Conservation (phyloP, 2,888 invertebrate genomes). For the Chrysodeixis includens region DNA sequence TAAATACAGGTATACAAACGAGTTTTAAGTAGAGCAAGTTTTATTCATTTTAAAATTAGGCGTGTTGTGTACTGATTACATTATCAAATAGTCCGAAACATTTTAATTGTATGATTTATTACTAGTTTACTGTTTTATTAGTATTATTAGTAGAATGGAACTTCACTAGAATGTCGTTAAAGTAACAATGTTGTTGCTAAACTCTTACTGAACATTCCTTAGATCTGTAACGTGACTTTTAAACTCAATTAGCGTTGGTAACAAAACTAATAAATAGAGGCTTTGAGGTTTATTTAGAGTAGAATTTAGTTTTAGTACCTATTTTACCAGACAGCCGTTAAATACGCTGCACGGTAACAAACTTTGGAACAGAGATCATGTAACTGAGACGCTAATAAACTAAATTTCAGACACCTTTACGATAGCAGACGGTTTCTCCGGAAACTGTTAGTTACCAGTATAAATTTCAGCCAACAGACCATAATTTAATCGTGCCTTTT, state of each 20-base stretch:
- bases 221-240: background rate
- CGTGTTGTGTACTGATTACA: background rate
- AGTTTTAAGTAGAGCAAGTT: background rate
- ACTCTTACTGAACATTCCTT: background rate
- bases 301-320: constrained; percentile 3
- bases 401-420: constrained; percentile 32
- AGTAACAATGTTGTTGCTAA: background rate
- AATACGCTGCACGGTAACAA: constrained; percentile 8
- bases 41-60: background rate
- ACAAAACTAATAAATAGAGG: background rate
- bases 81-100: constrained; percentile 16
- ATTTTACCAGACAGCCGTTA: background rate
- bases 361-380: constrained; percentile 25
- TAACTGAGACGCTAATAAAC: constrained; percentile 28
- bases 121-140: constrained; percentile 14
- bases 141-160: background rate
- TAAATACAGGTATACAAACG: background rate
- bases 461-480: constrained; percentile 37
- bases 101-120: constrained; percentile 21
- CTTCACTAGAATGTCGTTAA: background rate
- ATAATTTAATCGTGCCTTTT: constrained; percentile 42
- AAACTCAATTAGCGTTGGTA: background rate
- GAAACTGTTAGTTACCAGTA: constrained; percentile 33
- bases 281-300: background rate
- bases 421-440: constrained; percentile 22